Base-by-base conservation (phyloP, 2,797 vertebrate species). In the Thunnus albacares region DNA sequence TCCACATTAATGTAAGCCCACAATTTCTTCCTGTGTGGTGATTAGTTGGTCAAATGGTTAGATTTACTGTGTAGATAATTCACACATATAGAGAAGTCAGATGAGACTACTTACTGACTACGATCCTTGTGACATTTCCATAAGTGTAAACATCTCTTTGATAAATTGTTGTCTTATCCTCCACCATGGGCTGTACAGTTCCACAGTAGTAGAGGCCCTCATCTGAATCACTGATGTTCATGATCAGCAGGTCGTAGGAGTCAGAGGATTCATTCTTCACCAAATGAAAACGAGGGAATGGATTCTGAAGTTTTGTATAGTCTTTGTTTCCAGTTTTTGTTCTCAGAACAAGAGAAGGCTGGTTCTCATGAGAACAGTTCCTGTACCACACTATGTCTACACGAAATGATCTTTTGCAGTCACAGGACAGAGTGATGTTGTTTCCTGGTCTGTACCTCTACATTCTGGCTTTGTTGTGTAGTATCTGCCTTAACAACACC, bases 151-250 rank as follows among this genome's bases (percentile, higher is more conserved):
- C 0, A 3, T 0, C 0, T 61, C 0, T 38, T 0, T 0, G 0
- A 3, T 0, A 0, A 6, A 84, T 64, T 0, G 2, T 0, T 0
- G 30, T 28, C 0, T 3, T 18, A 2, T 41, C 18, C 3, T 52
- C 28, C 26, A 85, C 56, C 0, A 0, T 70, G 0, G 0, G 0
- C 1, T 43, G 0, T 74, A 35, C 15, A 55, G 55, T 87, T 71
- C 87, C 87, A 86, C 90, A 93, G 85, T 80, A 90, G 80, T 90
- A 92, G n/a, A 90, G 38, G 4, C 90, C 91, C 52, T 85, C 84
- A 5, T 90, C 85, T 5, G 65, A 70, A 0, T 56, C 14, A 20
- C 71, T 83, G 53, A 77, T 9, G n/a, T 92, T 92, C 2, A 4
- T 22, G 52, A 92, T 90, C 15, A 86, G 15, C 57, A 93, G 77